Base-by-base conservation (phyloP, 1,140 invertebrate genomes). In the Tetramorium alpestre region DNA sequence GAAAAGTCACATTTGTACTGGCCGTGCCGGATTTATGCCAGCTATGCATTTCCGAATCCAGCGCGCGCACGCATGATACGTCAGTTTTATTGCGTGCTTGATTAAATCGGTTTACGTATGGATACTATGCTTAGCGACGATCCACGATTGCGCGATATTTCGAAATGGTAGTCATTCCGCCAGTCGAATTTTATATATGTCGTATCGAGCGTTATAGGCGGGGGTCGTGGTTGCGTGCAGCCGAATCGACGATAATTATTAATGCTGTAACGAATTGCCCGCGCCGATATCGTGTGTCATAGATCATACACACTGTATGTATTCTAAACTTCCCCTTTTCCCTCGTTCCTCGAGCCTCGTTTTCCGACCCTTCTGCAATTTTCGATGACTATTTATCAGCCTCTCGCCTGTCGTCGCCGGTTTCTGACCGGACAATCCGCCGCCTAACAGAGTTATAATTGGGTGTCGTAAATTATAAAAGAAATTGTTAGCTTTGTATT, bases 1-100 rank as follows among this genome's bases (percentile, higher is more conserved):
- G 18, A 73, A 60, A 62, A 84, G 28, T 47, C 75, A 58, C 62
- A 44, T 89, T 86, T 60, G 88, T 67, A 82, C 80, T 89, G 84
- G 62, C 49, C 76, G 64, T 77, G 44, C 49, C 84, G 85, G 76
- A 90, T 90, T 90, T 90, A 87, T 89, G 86, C 85, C 25, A 56
- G 85, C 85, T 28, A 89, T 89, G 51, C 88, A 90, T 90, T 90
- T 82, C 62, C 84, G 62, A 87, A 89, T 89, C 85, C 80, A 81
- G 62, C 80, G 75, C 73, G 73, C 62, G 73, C 88, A 70, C n/a
- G 33, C 64, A n/a, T 62, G 70, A 73, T 75, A 86, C 85, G 75
- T 89, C 88, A 87, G 88, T 90, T 90, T 90, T 90, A 90, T 90
- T 80, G 76, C 84, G 69, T 51, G 84, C 88, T 90, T 90, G 88